Evolutionary conservation across 1,140 invertebrate genomes (phyloP).

Genomic region (Drosophila ironensis): DNA sequence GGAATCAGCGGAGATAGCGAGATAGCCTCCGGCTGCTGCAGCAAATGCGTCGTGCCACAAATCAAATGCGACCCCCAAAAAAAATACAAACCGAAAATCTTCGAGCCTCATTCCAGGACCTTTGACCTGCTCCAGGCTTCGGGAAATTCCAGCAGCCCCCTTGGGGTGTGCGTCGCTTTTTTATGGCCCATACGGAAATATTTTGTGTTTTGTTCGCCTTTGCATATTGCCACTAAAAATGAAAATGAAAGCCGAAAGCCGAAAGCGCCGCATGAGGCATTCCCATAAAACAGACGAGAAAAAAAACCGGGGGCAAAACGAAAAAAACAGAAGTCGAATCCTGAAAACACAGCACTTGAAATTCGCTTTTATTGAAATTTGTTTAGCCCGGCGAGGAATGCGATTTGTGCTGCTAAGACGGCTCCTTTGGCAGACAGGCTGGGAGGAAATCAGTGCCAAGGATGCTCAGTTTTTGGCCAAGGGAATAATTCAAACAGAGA

Average conservation of each 20-base stretch:
- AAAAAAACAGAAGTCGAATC: not conserved
- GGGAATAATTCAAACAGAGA: not conserved
- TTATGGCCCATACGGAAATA: conserved; percentile 72
- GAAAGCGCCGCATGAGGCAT: conserved; percentile 49
- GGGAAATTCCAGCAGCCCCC: not conserved
- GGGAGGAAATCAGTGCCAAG: not conserved
- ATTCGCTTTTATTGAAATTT: conserved; percentile 76
- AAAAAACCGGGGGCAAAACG: not conserved
- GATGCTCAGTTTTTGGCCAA: not conserved
- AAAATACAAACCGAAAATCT: too few species aligned
- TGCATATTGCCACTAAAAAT: conserved; percentile 75
- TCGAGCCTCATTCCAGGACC: not conserved
- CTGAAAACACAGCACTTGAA: conserved; percentile 48
- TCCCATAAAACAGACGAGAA: conserved; percentile 41
- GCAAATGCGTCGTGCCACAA: conserved; percentile 29
- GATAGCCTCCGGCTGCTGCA: conserved; percentile 29
- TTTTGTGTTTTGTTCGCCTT: conserved; percentile 54
- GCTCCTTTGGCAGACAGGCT: too few species aligned
- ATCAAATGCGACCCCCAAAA: conserved; percentile 25
- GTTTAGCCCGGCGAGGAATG: conserved; percentile 47
- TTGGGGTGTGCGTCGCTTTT: conserved; percentile 20
- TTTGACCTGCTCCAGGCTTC: too few species aligned
- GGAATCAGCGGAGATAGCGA: not conserved
- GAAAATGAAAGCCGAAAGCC: conserved; percentile 48
- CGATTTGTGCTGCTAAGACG: conserved; percentile 6